Base-by-base conservation (phyloP, 2,888 invertebrate species). In the Phlogophora meticulosa region DNA sequence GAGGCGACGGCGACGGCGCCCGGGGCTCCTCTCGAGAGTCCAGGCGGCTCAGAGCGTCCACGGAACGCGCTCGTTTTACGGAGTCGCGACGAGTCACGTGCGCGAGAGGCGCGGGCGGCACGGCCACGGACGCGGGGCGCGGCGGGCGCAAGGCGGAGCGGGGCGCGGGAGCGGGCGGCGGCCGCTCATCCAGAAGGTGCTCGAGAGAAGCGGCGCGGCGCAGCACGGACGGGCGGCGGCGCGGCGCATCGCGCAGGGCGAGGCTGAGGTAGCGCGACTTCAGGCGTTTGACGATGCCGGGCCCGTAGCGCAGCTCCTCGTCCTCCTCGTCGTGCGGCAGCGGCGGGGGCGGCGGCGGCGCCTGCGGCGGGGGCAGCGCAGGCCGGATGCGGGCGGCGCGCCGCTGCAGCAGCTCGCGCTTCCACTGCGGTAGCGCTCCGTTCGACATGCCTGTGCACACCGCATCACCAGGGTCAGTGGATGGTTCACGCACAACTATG, bases 261-360 rank as follows among this genome's bases (percentile, higher is more conserved):
- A 98, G 96, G 90, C 98, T 98, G 76, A 98, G 96, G 91, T 98
- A 98, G 88, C 98, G 97, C 88, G 98, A 98, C 90, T 98, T 97
- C 80, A 98, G 96, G 85, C 97, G 97, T 87, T 98, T 98, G 43
- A 98, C 98, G 88, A 98, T 98, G 66, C 98, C 98, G 58, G 98
- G 98, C 0, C 98, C 98, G 95, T 98, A 98, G 88, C 97, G 97
- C 66, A 98, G 95, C 90, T 98, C 98, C 92, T 98, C 98, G 80
- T 93, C 93, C 52, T 91, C 91, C 76, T 90, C 91, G 86, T 72
- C 88, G 84, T 46, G 88, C 60, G 91, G 88, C 40, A 88, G 87
- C 57, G 90, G 89, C 59, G 90, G 88, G 28, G 91, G 90, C 32
- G 89, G 88, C 42, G 89, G 87, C 20, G 88, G 87, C 28, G 86